Evolutionary conservation across 2,888 invertebrate genomes (phyloP).

Genomic region (Anagyrus pseudococci): DNA sequence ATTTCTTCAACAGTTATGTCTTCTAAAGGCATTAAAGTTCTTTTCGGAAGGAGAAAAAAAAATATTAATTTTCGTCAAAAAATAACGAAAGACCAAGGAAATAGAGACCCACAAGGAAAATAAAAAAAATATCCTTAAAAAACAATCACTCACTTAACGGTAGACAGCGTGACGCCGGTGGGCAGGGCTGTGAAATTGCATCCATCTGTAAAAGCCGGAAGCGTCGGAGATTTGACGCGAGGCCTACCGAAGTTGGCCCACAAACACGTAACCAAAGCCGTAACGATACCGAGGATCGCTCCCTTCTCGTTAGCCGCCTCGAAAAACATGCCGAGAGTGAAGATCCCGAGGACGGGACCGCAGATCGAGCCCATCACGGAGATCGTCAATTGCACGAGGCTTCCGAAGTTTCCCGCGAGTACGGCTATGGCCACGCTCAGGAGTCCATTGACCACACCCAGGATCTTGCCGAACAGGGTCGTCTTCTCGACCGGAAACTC

Average conservation of each 20-base stretch:
- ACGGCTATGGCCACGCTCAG: constrained; percentile 49
- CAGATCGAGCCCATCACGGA: constrained; percentile 86
- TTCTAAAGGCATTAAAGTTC: too few species aligned
- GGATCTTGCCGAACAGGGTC: constrained; percentile 65
- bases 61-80: neutral
- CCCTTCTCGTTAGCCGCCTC: constrained; percentile 75
- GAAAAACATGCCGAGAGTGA: constrained; percentile 85
- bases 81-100: too few species aligned
- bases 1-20: too few species aligned
- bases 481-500: constrained; percentile 76
- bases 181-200: constrained; percentile 17
- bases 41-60: neutral
- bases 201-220: constrained; percentile 42
- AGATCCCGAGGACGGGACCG: constrained; percentile 85
- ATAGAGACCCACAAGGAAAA: neutral
- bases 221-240: constrained; percentile 38
- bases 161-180: neutral
- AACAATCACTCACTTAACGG: constrained; percentile 14
- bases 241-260: constrained; percentile 50
- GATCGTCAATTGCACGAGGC: constrained; percentile 68
- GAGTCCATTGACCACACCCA: constrained; percentile 49
- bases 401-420: constrained; percentile 48
- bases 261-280: constrained; percentile 41
- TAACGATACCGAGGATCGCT: constrained; percentile 47
- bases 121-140: neutral